Evolutionary conservation across 1,140 invertebrate genomes (phyloP).

Genomic region (Grapholita molesta): DNA sequence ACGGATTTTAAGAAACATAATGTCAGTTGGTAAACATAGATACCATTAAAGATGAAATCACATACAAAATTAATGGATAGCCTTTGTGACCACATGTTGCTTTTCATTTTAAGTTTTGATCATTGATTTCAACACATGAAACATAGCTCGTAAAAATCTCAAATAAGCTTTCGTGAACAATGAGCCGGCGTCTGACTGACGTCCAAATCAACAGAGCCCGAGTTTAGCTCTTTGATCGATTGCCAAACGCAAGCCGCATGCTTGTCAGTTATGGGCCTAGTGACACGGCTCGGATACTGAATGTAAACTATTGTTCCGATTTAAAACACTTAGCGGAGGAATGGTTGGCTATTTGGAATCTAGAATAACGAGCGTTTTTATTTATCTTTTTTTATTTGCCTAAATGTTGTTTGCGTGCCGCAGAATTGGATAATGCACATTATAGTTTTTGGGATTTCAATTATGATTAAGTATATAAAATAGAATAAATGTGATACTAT

Average conservation of each 20-base stretch:
- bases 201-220: constrained; percentile 51
- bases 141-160: background rate
- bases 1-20: no score
- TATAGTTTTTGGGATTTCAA: no score
- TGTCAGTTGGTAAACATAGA: no score
- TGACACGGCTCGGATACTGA: background rate
- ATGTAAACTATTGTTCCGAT: background rate
- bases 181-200: constrained; percentile 43
- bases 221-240: constrained; percentile 61
- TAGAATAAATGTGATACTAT: no score
- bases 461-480: no score
- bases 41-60: no score
- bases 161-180: constrained; percentile 21
- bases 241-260: constrained; percentile 48
- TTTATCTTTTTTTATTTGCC: no score
- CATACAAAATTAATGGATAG: no score
- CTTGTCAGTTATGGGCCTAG: constrained; percentile 20
- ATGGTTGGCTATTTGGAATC: no score
- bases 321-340: background rate
- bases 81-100: background rate
- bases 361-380: no score
- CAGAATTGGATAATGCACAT: no score
- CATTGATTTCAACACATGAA: background rate
- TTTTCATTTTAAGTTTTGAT: background rate
- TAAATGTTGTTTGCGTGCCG: no score